These are phyloP conservation scores for Epinotia demarniana DNA, from an alignment of 2,888 invertebrate species.

Conservation along the genomic window DNA sequence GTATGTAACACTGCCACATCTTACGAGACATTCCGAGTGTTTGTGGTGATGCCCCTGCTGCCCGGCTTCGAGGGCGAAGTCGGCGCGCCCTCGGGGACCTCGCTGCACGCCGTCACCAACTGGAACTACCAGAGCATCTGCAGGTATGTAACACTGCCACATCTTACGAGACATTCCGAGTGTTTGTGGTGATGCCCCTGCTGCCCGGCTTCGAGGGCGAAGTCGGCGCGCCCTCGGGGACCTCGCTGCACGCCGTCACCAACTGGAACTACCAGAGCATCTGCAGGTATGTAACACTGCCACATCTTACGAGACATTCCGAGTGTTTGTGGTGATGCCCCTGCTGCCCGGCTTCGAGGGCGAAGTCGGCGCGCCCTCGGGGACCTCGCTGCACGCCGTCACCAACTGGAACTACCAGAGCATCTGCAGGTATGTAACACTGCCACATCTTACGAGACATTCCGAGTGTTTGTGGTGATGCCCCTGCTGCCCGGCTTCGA, in stretches of 20 bases:
- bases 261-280: conserved; percentile 99
- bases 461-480: conserved; percentile 89
- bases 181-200: conserved; percentile 96
- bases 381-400: conserved; percentile 95
- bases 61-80: conserved; percentile 99
- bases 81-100: conserved; percentile 93
- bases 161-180: no score
- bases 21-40: no score
- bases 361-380: conserved; percentile 95
- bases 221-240: conserved; percentile 94
- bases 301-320: not conserved
- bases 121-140: conserved; percentile 99
- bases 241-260: conserved; percentile 95
- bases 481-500: conserved; percentile 98
- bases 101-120: conserved; percentile 97
- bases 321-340: conserved; percentile 93
- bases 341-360: conserved; percentile 98
- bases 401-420: conserved; percentile 99
- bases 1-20: conserved; percentile 66
- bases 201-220: conserved; percentile 98
- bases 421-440: conserved; percentile 89
- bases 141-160: conserved; percentile 80
- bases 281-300: conserved; percentile 85
- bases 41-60: conserved; percentile 96
- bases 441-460: not conserved